Evolutionary conservation across 2,888 invertebrate genomes (phyloP).

Genomic region (Hedychridium roseum): DNA sequence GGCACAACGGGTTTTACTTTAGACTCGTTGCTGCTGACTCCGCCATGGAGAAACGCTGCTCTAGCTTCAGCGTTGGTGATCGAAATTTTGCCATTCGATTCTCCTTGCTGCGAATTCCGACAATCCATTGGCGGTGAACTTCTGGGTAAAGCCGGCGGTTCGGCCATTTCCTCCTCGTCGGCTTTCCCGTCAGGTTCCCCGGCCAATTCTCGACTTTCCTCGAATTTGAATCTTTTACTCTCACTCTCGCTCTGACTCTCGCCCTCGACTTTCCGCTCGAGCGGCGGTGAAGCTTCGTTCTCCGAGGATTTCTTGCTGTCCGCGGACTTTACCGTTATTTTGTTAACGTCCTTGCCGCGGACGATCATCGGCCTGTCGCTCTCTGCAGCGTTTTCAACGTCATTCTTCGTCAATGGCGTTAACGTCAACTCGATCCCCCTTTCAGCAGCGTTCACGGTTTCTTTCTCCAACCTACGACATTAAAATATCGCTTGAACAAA

Average conservation of each 20-base stretch:
- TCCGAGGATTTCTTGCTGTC: constrained; percentile 24
- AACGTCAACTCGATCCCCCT: constrained; percentile 40
- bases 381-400: constrained; percentile 40
- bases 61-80: constrained; percentile 65
- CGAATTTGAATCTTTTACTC: constrained; percentile 65
- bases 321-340: constrained; percentile 24
- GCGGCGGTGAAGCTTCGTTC: constrained; percentile 15
- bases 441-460: too few species aligned
- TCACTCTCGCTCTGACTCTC: constrained; percentile 45
- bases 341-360: constrained; percentile 33
- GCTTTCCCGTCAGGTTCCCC: constrained; percentile 89
- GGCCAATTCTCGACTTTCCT: constrained; percentile 78
- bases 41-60: constrained; percentile 77
- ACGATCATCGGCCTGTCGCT: constrained; percentile 23
- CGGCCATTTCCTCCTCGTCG: constrained; percentile 77
- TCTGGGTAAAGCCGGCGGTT: constrained; percentile 75
- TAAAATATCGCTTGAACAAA: too few species aligned
- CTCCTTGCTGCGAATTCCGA: constrained; percentile 12
- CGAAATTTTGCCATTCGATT: constrained; percentile 10
- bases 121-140: constrained; percentile 71
- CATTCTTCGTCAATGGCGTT: constrained; percentile 61
- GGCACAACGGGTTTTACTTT: constrained; percentile 75
- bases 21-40: constrained; percentile 63
- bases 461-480: too few species aligned
- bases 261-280: constrained; percentile 47